A percentile compares a stretch with the other conserved stretches of the same genome.
Evolutionary conservation across 2,797 vertebrate genomes (phyloP).

Genomic region (Vespertilio murinus): DNA sequence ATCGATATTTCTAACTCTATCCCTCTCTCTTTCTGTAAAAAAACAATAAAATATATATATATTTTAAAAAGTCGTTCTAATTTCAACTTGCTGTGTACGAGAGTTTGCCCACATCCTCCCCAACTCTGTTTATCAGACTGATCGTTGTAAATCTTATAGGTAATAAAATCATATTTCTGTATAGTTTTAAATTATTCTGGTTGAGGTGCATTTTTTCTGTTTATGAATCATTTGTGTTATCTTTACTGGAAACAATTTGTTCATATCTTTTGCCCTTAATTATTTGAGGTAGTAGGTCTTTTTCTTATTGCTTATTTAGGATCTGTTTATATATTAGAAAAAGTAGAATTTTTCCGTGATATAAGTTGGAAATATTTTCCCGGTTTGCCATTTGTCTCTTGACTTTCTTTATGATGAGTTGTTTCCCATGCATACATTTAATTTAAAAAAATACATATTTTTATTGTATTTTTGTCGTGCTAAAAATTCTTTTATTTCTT

Average conservation of each 20-base stretch:
- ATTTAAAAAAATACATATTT: background rate
- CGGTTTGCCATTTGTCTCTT: conserved; percentile 13
- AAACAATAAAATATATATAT: too few species aligned
- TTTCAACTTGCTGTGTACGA: background rate
- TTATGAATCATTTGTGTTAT: background rate
- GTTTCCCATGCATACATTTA: background rate
- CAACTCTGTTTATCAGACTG: conserved; percentile 4
- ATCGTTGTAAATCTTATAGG: conserved; percentile 34
- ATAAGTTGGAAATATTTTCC: background rate
- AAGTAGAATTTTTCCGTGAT: background rate
- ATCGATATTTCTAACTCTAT: too few species aligned
- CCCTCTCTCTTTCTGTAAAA: too few species aligned
- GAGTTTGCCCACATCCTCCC: conserved; percentile 43
- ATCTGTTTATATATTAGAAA: background rate
- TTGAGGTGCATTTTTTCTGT: background rate
- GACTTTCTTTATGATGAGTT: background rate
- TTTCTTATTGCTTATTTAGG: conserved; percentile 12
- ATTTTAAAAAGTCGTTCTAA: background rate
- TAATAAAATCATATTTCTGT: conserved; percentile 10
- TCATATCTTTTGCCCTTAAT: background rate
- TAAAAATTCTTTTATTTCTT: conserved; percentile 21
- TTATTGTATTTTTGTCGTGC: conserved; percentile 8
- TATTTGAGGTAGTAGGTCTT: background rate
- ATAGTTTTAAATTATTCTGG: background rate
- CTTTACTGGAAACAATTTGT: background rate